phyloP scores from a whole-genome alignment of 2,113 vertebrate genomes.

The Oreotragus oreotragus region DNA sequence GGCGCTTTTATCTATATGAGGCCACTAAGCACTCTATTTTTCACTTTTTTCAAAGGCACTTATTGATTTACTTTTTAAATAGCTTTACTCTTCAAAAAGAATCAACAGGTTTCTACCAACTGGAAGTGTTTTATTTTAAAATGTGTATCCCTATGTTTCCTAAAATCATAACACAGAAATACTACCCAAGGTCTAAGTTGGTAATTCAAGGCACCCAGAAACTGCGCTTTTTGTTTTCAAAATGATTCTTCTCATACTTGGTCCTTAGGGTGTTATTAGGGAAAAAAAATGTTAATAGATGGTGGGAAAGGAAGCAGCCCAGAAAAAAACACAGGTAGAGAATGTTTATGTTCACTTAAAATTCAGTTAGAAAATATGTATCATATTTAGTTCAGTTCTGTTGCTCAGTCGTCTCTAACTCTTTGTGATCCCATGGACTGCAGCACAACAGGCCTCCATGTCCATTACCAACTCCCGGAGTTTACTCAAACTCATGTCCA shows the following conservation, averaged over 20 bases:
- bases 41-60: constrained; percentile 37
- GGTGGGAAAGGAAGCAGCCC: background rate
- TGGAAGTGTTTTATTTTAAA: constrained; percentile 40
- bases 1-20: background rate
- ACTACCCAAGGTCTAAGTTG: background rate
- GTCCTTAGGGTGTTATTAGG: background rate
- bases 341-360: background rate
- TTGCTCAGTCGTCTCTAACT: background rate
- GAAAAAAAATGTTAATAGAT: background rate
- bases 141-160: background rate
- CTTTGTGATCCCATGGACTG: background rate
- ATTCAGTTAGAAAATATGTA: background rate
- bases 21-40: background rate
- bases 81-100: background rate
- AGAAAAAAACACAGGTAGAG: background rate
- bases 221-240: background rate
- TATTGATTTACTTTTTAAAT: constrained; percentile 44
- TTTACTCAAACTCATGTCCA: background rate
- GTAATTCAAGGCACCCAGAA: background rate
- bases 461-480: fast-evolving
- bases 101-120: constrained; percentile 30
- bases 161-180: constrained; percentile 2
- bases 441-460: background rate
- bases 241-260: background rate
- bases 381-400: background rate